Evolutionary conservation across 2,797 vertebrate genomes (phyloP), one percentile per base, ranked within the genome.

Genomic region (Mormyrus proboscirostris): DNA sequence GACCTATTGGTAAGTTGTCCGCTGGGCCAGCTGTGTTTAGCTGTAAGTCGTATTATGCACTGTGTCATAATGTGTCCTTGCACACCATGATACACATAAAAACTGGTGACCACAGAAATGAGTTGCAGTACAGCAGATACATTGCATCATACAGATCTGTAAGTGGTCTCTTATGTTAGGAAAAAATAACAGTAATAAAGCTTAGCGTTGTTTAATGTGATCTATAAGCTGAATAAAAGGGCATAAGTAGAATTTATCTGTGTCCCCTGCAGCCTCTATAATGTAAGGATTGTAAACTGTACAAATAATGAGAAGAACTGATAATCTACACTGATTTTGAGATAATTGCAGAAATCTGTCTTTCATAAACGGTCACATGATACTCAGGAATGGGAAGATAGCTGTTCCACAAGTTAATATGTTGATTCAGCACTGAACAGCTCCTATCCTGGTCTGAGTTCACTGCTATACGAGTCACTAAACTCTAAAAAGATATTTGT

Each of bases 361-460:
- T 51, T 55, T 25, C 53, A 55, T 86, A 59, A 44, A 16, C 2
- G 0, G 5, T 86, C 29, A 53, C 5, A 62, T 50, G 29, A 19
- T 57, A n/a, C 38, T 29, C 25, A 55, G 9, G n/a, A 44, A 84
- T 19, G 44, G 2, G 44, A 14, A 50, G 14, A 38, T 19, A 22
- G 4, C 14, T 55, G 51, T 6, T 86, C 25, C 73, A 41, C 38
- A 76, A 44, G 73, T 19, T 79, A 79, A 44, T 44, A 79, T 47
- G 76, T 47, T 57, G 16, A 57, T 87, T 87, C 86, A 87, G 86
- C 86, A 87, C 86, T 57, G 86, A 87, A 87, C 86, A 87, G 86
- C 86, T 87, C 86, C 33, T 41, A 19, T 41, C 19, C 29, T 87
- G 86, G 53, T 57, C 51, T 38, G 22, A 86, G n/a, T 6, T 86